Percentiles rank a stretch among this genome's conserved stretches.
Conservation (phyloP, 2,888 invertebrate genomes). For the Coelinius sp. region DNA sequence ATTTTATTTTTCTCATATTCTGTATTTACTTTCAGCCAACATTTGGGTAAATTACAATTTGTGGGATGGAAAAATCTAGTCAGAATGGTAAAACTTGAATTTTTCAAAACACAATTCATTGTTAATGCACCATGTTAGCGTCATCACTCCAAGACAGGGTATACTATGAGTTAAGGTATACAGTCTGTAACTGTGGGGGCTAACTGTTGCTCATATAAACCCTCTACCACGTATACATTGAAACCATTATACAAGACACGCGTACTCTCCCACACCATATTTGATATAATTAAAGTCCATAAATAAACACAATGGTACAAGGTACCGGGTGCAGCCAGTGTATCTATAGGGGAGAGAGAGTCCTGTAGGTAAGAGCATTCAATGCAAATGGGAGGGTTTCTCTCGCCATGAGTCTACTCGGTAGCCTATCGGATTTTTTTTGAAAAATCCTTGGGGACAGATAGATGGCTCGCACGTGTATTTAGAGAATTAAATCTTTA, state of each 20-base stretch:
- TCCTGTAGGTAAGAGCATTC: constrained; percentile 65
- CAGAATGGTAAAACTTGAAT: too few relatives aligned
- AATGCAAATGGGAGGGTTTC: constrained; percentile 65
- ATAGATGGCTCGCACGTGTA: constrained; percentile 31
- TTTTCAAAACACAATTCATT: not conserved
- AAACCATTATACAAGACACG: constrained; percentile 52
- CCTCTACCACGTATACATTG: constrained; percentile 41
- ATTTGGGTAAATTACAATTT: too few relatives aligned
- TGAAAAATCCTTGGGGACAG: constrained; percentile 5
- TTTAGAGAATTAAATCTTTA: not conserved
- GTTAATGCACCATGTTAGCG: not conserved
- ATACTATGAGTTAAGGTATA: not conserved
- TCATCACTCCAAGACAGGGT: constrained; percentile 13
- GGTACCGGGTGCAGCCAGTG: constrained; percentile 54
- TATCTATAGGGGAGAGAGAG: constrained; percentile 43
- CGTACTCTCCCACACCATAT: constrained; percentile 63
- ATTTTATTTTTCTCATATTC: too few relatives aligned
- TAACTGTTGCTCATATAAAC: constrained; percentile 47
- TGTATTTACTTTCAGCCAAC: too few relatives aligned
- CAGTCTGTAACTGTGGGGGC: not conserved
- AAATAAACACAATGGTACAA: constrained; percentile 70
- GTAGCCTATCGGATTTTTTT: not conserved
- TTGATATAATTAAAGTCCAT: constrained; percentile 70
- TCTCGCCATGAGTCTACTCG: constrained; percentile 33
- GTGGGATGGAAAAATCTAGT: too few relatives aligned